Base-by-base conservation (phyloP, 2,113 vertebrate genomes). In the Spizaetus ornatus region DNA sequence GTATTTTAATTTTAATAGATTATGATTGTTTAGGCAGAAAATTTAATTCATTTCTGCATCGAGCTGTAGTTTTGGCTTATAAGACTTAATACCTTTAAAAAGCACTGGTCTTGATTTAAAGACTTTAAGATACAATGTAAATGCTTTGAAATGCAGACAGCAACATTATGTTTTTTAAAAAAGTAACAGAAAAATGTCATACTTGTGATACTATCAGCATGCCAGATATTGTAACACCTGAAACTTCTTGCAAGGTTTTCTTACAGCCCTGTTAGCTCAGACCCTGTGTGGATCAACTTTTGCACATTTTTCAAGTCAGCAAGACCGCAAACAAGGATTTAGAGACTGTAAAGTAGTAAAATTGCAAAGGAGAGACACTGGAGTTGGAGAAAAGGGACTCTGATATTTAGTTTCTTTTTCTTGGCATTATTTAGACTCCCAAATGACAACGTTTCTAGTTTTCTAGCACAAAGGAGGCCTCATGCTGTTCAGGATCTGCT, bases 371-470 rank as follows among this genome's bases (percentile, higher is more conserved):
- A 86, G n/a, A 92, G 90, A 93, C 89, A 65, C 55, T 90, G 82
- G 55, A 42, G 43, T 59, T 94, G 84, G 80, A 90, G 90, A 55
- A 59, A 50, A 55, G 78, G 89, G 91, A 93, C 62, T 91, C 72
- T 73, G 77, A 86, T 96, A 89, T 95, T 96, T 93, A 82, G 95
- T 96, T 97, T 97, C 96, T 97, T 96, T 97, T 96, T 95, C 94
- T 97, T 98, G 93, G 96, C 96, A 55, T 95, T 96, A 83, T 97
- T 96, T 97, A 85, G 77, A 31, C 81, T 97, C 82, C 93, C 93
- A 95, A 95, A 96, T 94, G 95, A 96, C 90, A 94, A 52, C 7
- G 34, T 95, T 96, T 86, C 77, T 92, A 59, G 65, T 93, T 96
- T 95, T 95, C 67, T 82, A 94, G 93, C 95, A 95, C 91, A 95